Conservation (phyloP, 2,797 vertebrate genomes). For the Vultur gryphus region DNA sequence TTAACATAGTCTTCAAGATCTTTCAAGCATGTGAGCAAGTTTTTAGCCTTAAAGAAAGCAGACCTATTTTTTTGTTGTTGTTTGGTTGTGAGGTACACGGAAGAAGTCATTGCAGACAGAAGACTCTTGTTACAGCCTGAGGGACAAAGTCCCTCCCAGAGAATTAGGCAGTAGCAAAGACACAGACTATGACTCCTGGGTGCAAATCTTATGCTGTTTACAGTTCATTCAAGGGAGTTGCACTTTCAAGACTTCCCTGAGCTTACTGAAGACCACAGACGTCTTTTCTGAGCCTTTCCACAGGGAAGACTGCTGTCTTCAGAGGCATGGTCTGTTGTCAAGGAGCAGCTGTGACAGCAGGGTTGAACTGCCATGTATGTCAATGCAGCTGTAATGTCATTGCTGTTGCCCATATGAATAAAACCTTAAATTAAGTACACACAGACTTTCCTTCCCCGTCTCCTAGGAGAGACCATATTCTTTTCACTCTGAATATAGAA, state of each 20-base stretch:
- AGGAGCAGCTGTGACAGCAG: background rate
- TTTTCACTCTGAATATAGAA: background rate
- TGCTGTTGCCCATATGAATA: background rate
- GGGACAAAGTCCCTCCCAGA: background rate
- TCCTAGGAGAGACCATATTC: background rate
- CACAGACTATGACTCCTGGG: background rate
- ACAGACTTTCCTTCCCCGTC: background rate
- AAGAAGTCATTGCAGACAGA: background rate
- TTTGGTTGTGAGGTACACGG: background rate
- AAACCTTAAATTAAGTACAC: background rate
- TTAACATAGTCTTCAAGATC: conserved; percentile 13
- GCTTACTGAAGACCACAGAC: background rate
- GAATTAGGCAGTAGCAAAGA: background rate
- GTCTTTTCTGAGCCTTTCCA: background rate
- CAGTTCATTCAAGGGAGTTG: background rate
- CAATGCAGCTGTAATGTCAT: background rate
- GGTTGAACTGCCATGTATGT: background rate
- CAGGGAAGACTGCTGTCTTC: background rate
- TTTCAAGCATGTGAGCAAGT: background rate
- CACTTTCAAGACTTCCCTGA: background rate
- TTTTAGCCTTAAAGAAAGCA: background rate
- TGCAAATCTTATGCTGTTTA: background rate
- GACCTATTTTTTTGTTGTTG: background rate
- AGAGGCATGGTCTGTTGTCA: background rate
- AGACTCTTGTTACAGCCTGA: background rate